Evolutionary conservation across 2,113 vertebrate species (phyloP), one percentile per base, ranked within the genome.

Genomic region (Amia ocellicauda): DNA sequence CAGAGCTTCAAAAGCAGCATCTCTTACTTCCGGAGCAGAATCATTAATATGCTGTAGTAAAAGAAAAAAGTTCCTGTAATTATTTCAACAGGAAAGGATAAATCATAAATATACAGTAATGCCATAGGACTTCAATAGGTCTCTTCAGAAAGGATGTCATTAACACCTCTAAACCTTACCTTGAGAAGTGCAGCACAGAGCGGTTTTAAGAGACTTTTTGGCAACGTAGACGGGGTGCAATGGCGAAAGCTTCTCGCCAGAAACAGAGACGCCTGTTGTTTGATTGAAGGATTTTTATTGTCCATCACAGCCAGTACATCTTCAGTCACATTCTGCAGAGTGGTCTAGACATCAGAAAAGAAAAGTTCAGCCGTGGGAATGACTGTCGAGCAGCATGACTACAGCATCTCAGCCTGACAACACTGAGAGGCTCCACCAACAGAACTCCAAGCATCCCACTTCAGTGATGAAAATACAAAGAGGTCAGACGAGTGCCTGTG

Each of bases 241-340:
- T 95, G 93, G 67, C 91, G 87, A 74, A 99, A 97, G 64, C 94
- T 95, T 82, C 97, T 92, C 58, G 95, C 93, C 74, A 99, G 89
- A 75, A 99, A 99, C 23, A 99, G 86, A 8, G 96, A 97, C 0
- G 97, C 92, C 79, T 99, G 97, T 31, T 98, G 96, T 75, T 99
- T 99, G 63, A 99, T 98, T 27, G 95, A 94, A 7, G 97, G 97
- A 69, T 99, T 99, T 86, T 99, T 99, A 80, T 97, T 99, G 82
- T 99, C 97, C 96, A 99, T 98, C 70, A 99, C 96, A 45, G 79
- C 88, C 75, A 98, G 81, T 43, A 99, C 70, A 78, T 99, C 97
- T 74, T 99, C 97, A 22, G 93, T 96, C 69, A 99, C 81, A 70
- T 92, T 98, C 79, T 98, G 95, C 11, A 99, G 75, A 1, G 91